These are phyloP conservation scores for Hippasteria phrygiana DNA, from an alignment of 53 echinoderm and acorn worm species.

Conservation along the genomic window DNA sequence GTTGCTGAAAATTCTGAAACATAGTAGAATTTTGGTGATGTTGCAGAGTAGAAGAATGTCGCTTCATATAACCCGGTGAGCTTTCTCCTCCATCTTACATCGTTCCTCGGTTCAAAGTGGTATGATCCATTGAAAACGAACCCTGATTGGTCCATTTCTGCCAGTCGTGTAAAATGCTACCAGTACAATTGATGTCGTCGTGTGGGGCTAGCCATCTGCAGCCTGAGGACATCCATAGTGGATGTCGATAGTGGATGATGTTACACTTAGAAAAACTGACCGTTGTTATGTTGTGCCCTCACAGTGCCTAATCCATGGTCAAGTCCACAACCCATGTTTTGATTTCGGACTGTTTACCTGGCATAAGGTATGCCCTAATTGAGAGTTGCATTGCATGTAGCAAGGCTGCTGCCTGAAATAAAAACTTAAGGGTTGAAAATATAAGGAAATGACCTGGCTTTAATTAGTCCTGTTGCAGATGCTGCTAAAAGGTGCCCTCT, in stretches of 20 bases:
- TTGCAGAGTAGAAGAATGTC: no score
- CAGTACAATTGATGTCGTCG: no score
- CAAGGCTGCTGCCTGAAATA: not conserved
- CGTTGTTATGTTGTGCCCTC: not conserved
- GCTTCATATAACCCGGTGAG: not conserved
- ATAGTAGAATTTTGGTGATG: no score
- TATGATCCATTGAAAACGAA: constrained; percentile 9
- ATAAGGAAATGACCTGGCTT: no score
- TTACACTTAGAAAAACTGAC: constrained; percentile 38
- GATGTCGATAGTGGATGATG: constrained; percentile 9
- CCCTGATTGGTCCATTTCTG: constrained; percentile 33
- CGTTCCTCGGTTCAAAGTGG: constrained; percentile 8
- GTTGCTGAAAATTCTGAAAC: no score
- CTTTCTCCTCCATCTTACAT: not conserved
- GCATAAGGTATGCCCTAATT: constrained; percentile 40
- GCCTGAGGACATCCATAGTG: not conserved
- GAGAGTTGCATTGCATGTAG: not conserved
- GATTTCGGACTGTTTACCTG: constrained; percentile 7
- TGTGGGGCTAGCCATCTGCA: constrained; percentile 15
- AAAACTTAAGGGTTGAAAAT: not conserved
- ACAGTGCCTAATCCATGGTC: constrained; percentile 20
- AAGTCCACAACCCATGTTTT: constrained; percentile 42
- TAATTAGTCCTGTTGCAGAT: no score
- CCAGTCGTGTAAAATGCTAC: not conserved
- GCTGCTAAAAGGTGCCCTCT: no score